Evolutionary conservation across 2,888 invertebrate species (phyloP), one percentile per base, ranked within the genome.

Genomic region (Sipha maydis): DNA sequence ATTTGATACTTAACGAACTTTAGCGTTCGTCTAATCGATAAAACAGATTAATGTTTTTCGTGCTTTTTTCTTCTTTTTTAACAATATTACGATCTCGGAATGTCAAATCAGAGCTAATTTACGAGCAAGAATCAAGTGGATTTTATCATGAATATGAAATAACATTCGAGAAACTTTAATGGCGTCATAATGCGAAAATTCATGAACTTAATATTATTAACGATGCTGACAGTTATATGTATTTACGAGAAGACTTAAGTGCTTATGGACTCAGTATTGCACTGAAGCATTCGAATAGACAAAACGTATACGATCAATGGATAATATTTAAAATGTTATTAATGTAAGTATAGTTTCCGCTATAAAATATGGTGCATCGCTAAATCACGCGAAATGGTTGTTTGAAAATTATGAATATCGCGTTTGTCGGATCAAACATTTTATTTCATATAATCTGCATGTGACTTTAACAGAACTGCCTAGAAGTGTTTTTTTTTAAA

Each of bases 131-230:
- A 3, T 34, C 56, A 3, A 67, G 25, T 80, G 25, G 77, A 54
- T 80, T n/a, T 78, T 48, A 25, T 1, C 38, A 61, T 19, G n/a
- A 80, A 80, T 67, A n/a, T 25, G 9, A 80, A 80, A 67, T 9
- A 38, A 80, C 54, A 31, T 31, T 4, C 19, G 31, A 11, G 11
- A 69, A 41, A 82, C 80, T 69, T 82, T 82, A 82, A 82, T 69
- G 67, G 80, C 28, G 21, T 69, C 69, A 82, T 28, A 28, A 69
- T 41, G 11, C 69, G 69, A 82, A 82, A 82, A 41, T 82, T 69
- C 28, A 11, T 21, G 21, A 69, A 82, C 67, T 82, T 28, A 82
- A 82, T 41, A 28, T 69, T 69, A 67, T 67, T 41, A 41, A 69
- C 11, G 41, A 69, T 34, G 28, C 21, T 69, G 41, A 69, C 41